Conservation (phyloP, 64 coral and sea anemone genomes). For the Montipora sp. region DNA sequence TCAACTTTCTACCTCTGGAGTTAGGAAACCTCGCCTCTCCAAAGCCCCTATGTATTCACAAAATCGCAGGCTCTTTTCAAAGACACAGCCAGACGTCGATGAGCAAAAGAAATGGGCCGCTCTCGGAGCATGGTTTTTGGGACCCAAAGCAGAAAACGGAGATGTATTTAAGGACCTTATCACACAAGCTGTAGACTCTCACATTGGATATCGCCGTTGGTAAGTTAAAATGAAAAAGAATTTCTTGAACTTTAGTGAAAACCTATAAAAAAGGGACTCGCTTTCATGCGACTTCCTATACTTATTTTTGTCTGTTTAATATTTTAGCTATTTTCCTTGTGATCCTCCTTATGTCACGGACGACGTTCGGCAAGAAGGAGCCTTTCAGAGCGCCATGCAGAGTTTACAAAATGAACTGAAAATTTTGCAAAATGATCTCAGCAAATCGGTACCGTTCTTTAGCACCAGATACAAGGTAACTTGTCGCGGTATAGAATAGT, state of each 20-base stretch:
- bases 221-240: not conserved
- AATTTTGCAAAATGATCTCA: constrained; percentile 61
- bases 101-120: constrained; percentile 59
- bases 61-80: not conserved
- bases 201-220: constrained; percentile 56
- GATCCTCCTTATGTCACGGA: constrained; percentile 75
- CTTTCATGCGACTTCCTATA: no score
- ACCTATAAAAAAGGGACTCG: not conserved
- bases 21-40: constrained; percentile 10
- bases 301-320: not conserved
- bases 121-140: constrained; percentile 77
- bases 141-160: constrained; percentile 76
- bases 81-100: not conserved
- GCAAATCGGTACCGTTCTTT: constrained; percentile 76
- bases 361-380: constrained; percentile 51
- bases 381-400: constrained; percentile 50
- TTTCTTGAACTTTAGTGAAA: not conserved
- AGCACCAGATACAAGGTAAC: constrained; percentile 75
- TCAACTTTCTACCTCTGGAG: not conserved
- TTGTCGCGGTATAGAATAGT: not conserved
- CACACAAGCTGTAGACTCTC: constrained; percentile 47
- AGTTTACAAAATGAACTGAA: constrained; percentile 49
- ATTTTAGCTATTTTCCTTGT: constrained; percentile 62
- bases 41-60: constrained; percentile 39
- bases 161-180: constrained; percentile 55